These are phyloP conservation scores for Pterostichus niger DNA, from an alignment of 2,888 invertebrate genomes.

Conservation along the genomic window DNA sequence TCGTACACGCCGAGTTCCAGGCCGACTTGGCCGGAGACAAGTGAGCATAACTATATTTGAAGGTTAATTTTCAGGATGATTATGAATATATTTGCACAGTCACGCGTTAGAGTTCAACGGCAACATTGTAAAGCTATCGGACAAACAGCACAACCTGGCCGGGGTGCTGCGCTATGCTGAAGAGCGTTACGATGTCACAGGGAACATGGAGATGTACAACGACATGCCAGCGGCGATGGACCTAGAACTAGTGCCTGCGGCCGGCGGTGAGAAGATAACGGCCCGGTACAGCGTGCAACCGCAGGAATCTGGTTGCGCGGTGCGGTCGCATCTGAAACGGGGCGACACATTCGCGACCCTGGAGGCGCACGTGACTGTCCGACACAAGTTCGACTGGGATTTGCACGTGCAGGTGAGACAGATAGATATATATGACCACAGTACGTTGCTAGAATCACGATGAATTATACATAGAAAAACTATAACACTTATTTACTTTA, in stretches of 20 bases:
- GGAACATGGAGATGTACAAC: constrained; percentile 75
- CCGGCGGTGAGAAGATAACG: constrained; percentile 72
- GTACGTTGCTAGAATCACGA: constrained; percentile 11
- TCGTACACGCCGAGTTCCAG: constrained; percentile 71
- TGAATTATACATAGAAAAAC: not conserved
- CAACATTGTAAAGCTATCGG: constrained; percentile 57
- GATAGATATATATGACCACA: constrained; percentile 29
- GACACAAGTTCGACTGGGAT: constrained; percentile 76
- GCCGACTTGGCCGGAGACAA: constrained; percentile 73
- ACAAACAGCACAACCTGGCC: constrained; percentile 61
- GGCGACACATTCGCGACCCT: constrained; percentile 77
- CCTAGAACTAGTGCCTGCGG: constrained; percentile 76
- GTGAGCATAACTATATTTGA: constrained; percentile 69
- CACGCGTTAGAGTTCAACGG: constrained; percentile 58
- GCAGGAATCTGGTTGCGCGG: constrained; percentile 71
- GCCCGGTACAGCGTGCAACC: constrained; percentile 71
- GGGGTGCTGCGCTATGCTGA: constrained; percentile 75
- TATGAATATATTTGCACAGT: not conserved
- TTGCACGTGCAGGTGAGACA: constrained; percentile 74
- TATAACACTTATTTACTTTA: too few species aligned
- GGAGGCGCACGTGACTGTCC: constrained; percentile 74
- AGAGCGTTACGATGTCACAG: constrained; percentile 76
- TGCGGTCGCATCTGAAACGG: constrained; percentile 73
- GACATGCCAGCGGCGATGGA: constrained; percentile 76
- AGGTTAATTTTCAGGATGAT: too few species aligned